Base-by-base conservation (phyloP, 92 coral and sea anemone genomes). In the Bergia puertoricense region DNA sequence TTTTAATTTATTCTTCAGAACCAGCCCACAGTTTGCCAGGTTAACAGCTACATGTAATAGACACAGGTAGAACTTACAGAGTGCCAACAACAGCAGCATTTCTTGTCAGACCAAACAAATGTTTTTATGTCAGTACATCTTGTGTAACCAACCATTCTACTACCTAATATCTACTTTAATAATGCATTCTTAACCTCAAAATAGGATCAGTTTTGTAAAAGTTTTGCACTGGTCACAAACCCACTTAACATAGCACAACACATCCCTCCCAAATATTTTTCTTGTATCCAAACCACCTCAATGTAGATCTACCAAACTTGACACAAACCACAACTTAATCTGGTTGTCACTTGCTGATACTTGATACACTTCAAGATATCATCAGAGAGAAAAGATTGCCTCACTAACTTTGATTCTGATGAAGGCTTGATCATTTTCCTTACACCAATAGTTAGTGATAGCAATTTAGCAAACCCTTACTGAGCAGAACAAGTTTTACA, bases 301-400 rank as follows among this genome's bases (percentile, higher is more conserved):
- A 75, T 1, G 8, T 9, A 16, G 80, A 75, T 39, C n/a, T 75
- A 36, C 80, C 71, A 77, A 67, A 46, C 36, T 85, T 40, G n/a
- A 13, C 41, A 22, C 2, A 69, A 23, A 79, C 3, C 14, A 54
- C 59, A 46, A 1, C 42, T 45, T 8, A 72, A 20, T 2, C 30
- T 18, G 10, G 69, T 62, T 62, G 69, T 62, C 23, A 42, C 43
- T 85, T 50, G 80, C 30, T 30, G 66, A 86, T 79, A 76, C 86
- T 66, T 3, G n/a, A 44, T 68, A 74, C 86, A 69, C 57, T 87
- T 30, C 30, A 2, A 88, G 90, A 69, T 69, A 14, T 57, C 2
- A 14, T 18, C 18, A 5, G 46, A 41, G 74, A 83, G 76, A 65
- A 37, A 65, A 39, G 51, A 46, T 57, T 46, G 57, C 79, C 20